Percentiles rank a stretch among this genome's conserved stretches.
phyloP scores from a whole-genome alignment of 2,888 invertebrate species.

The Phragmatobia fuliginosa region DNA sequence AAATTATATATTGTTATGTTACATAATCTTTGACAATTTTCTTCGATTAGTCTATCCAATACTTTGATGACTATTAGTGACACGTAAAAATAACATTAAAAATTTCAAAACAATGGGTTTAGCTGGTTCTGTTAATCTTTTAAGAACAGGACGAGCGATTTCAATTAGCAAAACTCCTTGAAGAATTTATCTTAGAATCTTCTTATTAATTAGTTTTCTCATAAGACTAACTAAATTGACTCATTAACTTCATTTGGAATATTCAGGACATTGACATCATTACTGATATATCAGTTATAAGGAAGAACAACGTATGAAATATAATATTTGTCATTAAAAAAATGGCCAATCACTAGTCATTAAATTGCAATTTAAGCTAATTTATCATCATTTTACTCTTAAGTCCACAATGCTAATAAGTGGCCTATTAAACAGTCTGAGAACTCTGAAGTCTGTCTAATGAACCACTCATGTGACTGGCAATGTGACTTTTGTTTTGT shows the following conservation, averaged over 20 bases:
- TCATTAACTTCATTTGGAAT: not conserved
- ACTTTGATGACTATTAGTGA: not conserved
- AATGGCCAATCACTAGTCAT: not conserved
- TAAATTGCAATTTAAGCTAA: not conserved
- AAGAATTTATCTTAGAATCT: too few relatives aligned
- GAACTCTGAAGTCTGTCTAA: slow-evolving; percentile 45
- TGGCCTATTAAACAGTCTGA: slow-evolving; percentile 54
- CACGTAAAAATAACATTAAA: not conserved
- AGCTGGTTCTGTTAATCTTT: too few relatives aligned
- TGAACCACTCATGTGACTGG: slow-evolving; percentile 53
- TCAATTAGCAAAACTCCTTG: too few relatives aligned
- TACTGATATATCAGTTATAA: not conserved
- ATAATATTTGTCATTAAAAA: not conserved
- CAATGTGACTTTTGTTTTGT: slow-evolving; percentile 58
- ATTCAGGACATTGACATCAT: not conserved
- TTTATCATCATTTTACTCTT: slow-evolving; percentile 39
- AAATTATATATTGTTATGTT: not conserved
- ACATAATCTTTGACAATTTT: not conserved
- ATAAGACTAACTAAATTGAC: too few relatives aligned
- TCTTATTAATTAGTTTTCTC: too few relatives aligned
- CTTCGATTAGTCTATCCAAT: not conserved
- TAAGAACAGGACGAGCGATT: too few relatives aligned
- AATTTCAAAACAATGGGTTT: too few relatives aligned
- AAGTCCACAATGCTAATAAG: slow-evolving; percentile 39
- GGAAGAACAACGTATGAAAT: not conserved